phyloP scores from a whole-genome alignment of 2,888 invertebrate species.

The Hypolimnas misippus region DNA sequence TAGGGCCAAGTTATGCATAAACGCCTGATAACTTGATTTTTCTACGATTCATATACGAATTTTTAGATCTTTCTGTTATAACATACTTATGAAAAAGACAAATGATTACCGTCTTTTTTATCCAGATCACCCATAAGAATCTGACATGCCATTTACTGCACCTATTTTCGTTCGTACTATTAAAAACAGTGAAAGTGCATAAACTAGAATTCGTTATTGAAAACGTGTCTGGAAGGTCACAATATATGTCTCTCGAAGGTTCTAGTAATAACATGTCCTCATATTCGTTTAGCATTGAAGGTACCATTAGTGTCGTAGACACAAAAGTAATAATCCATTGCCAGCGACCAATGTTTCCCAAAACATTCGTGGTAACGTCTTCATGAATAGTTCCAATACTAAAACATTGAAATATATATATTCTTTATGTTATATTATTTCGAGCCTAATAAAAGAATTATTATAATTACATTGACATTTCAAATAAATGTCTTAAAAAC shows the following conservation, averaged over 20 bases:
- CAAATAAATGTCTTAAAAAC: slow-evolving; percentile 9
- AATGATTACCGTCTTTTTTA: slow-evolving; percentile 64
- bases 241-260: slow-evolving; percentile 54
- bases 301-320: slow-evolving; percentile 57
- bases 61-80: too few relatives aligned
- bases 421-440: neutral
- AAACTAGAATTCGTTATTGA: slow-evolving; percentile 56
- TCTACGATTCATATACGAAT: too few relatives aligned
- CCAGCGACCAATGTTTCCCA: slow-evolving; percentile 72
- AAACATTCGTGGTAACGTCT: slow-evolving; percentile 74
- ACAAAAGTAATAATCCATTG: slow-evolving; percentile 72
- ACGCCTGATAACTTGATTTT: too few relatives aligned
- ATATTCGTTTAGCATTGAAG: slow-evolving; percentile 64
- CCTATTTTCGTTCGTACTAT: slow-evolving; percentile 52
- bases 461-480: slow-evolving; percentile 40
- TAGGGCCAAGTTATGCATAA: too few relatives aligned
- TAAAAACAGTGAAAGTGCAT: slow-evolving; percentile 54
- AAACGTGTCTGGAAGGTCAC: slow-evolving; percentile 52
- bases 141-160: slow-evolving; percentile 67
- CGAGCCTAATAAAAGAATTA: neutral
- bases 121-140: slow-evolving; percentile 66
- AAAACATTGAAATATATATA: slow-evolving; percentile 46
- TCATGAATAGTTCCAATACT: slow-evolving; percentile 75
- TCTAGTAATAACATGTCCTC: slow-evolving; percentile 67
- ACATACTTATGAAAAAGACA: neutral